Evolutionary conservation across 2,888 invertebrate genomes (phyloP), one percentile per base, ranked within the genome.

Genomic region (Sinopyrophorus schimmeli): DNA sequence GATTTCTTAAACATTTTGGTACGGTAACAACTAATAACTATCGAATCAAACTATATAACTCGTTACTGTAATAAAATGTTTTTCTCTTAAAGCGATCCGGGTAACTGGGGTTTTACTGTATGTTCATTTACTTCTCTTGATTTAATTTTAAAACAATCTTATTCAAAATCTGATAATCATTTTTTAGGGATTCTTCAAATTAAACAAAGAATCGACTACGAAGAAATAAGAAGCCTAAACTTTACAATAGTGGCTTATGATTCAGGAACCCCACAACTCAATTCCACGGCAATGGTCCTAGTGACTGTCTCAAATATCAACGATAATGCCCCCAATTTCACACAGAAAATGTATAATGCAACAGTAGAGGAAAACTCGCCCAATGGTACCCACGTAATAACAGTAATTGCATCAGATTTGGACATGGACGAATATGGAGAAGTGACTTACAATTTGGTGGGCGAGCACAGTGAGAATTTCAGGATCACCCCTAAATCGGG

Each of bases 241-340:
- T 91, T 95, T 67, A 86, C 84, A 0, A 84, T 92, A 0, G 77
- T 85, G 1, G 94, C 91, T 0, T 87, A 82, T 59, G 96, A 96
- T 72, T 87, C 87, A 0, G 95, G 95, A 1, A 83, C 89, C 0
- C 95, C 95, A 0, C 86, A 87, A 62, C 75, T 90, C 31, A 87
- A 89, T 2, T 80, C 91, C 0, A 79, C 86, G 0, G 92, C 93
- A 0, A 79, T 83, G 3, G 83, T 96, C 1, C 78, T 79, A 3
- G 89, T 95, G 0, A 81, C 82, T 32, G 78, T 96, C 1, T 76
- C 83, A 18, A 94, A 95, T 67, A 80, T 90, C 0, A 95, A 96
- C 62, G 94, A 95, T 63, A 90, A 92, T 66, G 85, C 86, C 65
- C 95, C 95, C 0, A 76, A 78, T 32, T 95, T 95, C 69, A 77